Evolutionary conservation across 1,140 invertebrate genomes (phyloP).

Genomic region (Heliconius hermathena): DNA sequence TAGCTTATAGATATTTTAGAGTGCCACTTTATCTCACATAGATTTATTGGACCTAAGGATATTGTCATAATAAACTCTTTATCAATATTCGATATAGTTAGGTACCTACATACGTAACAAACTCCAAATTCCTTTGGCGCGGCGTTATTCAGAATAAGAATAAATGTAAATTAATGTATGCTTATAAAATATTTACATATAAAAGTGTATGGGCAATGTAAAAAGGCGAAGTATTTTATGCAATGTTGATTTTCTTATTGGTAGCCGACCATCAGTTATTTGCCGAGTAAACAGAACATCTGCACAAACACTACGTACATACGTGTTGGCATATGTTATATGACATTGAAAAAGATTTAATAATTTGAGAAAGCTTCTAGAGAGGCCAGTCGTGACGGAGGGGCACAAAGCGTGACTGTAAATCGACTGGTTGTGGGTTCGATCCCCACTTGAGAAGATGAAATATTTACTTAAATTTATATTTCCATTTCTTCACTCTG

Average conservation of each 20-base stretch:
- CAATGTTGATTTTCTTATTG: constrained; percentile 54
- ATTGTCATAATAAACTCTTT: constrained; percentile 8
- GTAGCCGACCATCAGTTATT: constrained; percentile 53
- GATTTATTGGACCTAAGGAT: constrained; percentile 18
- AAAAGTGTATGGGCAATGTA: constrained; percentile 12
- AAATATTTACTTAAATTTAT: too few relatives aligned
- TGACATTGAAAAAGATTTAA: constrained; percentile 25
- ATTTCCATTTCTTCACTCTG: too few relatives aligned
- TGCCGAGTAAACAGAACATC: constrained; percentile 64
- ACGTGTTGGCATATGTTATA: constrained; percentile 34
- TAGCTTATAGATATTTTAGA: constrained; percentile 29
- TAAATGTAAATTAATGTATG: background rate
- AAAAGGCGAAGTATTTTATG: constrained; percentile 42
- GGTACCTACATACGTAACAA: background rate
- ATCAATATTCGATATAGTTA: background rate
- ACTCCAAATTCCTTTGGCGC: background rate
- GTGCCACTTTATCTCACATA: constrained; percentile 24
- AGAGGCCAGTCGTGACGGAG: too few relatives aligned
- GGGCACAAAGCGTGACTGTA: too few relatives aligned
- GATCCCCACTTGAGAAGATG: too few relatives aligned
- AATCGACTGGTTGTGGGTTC: too few relatives aligned
- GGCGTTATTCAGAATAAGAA: background rate
- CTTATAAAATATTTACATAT: background rate
- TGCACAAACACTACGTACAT: constrained; percentile 53
- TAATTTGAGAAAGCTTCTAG: constrained; percentile 19